These are phyloP conservation scores for Eupithecia dodoneata DNA, from an alignment of 2,888 invertebrate genomes.

Conservation along the genomic window DNA sequence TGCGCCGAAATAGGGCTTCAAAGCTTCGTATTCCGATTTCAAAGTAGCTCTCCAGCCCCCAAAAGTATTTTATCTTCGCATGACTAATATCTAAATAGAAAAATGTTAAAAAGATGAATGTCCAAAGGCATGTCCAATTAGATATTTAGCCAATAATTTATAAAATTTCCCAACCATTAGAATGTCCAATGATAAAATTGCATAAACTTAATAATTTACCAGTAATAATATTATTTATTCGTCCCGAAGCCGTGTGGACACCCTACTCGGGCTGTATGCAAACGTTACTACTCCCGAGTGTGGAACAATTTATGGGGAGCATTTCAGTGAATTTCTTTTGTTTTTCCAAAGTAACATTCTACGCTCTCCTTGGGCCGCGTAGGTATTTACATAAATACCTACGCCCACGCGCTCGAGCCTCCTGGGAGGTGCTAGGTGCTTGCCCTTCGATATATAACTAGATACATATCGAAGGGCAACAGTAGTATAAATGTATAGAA, in stretches of 20 bases:
- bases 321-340: constrained; percentile 80
- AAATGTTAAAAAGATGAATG: no score
- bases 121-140: no score
- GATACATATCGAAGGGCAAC: background rate
- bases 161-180: no score
- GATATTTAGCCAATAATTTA: no score
- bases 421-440: constrained; percentile 27
- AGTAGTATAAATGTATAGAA: no score
- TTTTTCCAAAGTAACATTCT: constrained; percentile 71
- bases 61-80: background rate
- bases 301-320: constrained; percentile 79
- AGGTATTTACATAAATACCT: constrained; percentile 56
- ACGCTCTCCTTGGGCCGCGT: constrained; percentile 48
- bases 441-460: constrained; percentile 20
- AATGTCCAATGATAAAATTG: no score
- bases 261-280: constrained; percentile 74
- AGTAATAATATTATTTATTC: background rate
- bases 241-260: constrained; percentile 26
- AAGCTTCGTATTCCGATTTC: background rate
- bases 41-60: background rate
- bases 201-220: no score
- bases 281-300: constrained; percentile 76
- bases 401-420: constrained; percentile 37
- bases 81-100: no score
- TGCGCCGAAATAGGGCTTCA: no score